phyloP scores from a whole-genome alignment of 2,888 invertebrate species.

The Sthenelais limicola region DNA sequence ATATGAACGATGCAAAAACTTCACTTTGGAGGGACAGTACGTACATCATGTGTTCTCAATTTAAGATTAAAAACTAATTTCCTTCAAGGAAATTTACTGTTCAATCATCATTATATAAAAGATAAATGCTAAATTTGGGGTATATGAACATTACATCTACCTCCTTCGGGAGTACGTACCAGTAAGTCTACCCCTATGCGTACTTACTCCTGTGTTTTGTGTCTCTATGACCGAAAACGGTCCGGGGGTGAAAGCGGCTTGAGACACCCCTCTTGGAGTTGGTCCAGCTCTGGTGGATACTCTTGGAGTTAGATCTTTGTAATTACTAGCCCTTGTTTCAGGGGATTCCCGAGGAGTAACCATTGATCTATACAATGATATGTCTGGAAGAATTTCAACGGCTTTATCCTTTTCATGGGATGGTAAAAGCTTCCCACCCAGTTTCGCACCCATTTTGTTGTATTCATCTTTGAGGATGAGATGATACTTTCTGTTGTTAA shows the following conservation, averaged over 20 bases:
- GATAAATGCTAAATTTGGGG: too few relatives aligned
- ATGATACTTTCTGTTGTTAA: constrained; percentile 27
- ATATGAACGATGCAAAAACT: too few relatives aligned
- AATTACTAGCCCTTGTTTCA: not conserved
- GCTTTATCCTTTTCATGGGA: constrained; percentile 5
- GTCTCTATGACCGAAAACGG: not conserved
- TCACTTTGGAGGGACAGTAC: too few relatives aligned
- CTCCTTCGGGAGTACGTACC: constrained; percentile 14
- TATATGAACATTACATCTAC: too few relatives aligned
- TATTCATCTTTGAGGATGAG: constrained; percentile 19
- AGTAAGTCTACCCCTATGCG: constrained; percentile 5
- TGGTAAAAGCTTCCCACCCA: too few relatives aligned
- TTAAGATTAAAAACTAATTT: too few relatives aligned
- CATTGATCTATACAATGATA: not conserved
- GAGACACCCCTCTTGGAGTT: not conserved
- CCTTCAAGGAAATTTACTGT: too few relatives aligned
- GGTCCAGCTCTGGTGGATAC: too few relatives aligned
- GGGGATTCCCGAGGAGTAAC: constrained; percentile 3
- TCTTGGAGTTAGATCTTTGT: too few relatives aligned
- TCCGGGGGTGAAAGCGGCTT: not conserved
- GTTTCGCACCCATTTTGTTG: not conserved
- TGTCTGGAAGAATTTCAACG: not conserved
- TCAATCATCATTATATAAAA: too few relatives aligned
- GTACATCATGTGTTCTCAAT: too few relatives aligned
- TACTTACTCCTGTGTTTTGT: not conserved